Conservation (phyloP, 2,888 invertebrate species). For the Epinotia nisella region DNA sequence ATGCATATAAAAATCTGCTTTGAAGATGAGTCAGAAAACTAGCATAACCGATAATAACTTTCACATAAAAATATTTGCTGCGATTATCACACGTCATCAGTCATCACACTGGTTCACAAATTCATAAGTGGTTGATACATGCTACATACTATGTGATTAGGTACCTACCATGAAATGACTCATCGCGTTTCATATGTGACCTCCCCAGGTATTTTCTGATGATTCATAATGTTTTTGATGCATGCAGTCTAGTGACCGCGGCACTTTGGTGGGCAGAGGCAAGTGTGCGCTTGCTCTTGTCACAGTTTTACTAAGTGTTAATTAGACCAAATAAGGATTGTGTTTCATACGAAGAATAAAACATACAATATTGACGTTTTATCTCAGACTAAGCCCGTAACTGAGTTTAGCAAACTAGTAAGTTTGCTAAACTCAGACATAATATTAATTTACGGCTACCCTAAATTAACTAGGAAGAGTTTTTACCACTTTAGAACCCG, state of each 20-base stretch:
- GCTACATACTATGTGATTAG: not conserved
- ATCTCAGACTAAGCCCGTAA: not conserved
- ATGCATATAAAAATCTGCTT: not conserved
- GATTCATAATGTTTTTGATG: constrained; percentile 14
- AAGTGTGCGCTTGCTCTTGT: no score
- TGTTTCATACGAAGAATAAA: no score
- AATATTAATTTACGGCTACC: not conserved
- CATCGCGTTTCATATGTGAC: constrained; percentile 18
- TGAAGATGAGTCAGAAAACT: constrained; percentile 13
- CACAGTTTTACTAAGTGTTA: no score
- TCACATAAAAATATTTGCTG: constrained; percentile 7
- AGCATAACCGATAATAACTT: constrained; percentile 1
- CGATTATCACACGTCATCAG: not conserved
- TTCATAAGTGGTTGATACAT: not conserved
- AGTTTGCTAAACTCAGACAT: not conserved
- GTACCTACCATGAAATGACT: constrained; percentile 15
- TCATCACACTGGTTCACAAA: not conserved
- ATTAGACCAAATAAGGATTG: no score
- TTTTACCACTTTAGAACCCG: no score
- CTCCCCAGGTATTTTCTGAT: constrained; percentile 5
- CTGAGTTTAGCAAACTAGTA: no score
- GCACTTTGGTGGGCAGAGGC: not conserved
- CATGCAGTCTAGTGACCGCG: not conserved
- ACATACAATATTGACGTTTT: not conserved
- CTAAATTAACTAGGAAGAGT: no score